phyloP scores from a whole-genome alignment of 2,113 vertebrate genomes.

The Marmota flaviventris region DNA sequence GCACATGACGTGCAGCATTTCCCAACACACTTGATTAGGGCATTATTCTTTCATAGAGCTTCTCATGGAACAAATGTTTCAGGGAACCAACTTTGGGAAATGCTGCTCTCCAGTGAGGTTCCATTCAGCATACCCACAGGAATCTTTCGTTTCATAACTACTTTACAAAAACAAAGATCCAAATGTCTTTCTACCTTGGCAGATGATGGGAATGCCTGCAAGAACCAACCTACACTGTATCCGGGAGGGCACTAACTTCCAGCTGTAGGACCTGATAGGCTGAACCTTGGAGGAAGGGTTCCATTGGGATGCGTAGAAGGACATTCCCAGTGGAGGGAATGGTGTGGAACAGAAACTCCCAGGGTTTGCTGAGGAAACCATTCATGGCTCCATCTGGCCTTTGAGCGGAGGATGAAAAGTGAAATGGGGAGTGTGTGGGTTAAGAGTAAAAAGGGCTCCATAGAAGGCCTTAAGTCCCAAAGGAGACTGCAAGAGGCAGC shows the following conservation, averaged over 20 bases:
- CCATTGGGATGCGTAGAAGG: not conserved
- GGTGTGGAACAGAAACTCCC: not conserved
- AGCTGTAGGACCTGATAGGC: not conserved
- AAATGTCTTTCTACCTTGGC: not conserved
- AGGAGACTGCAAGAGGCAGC: not conserved
- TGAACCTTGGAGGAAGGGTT: not conserved
- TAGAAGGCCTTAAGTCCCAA: not conserved
- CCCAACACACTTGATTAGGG: not conserved
- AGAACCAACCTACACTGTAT: not conserved
- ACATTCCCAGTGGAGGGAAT: fast-evolving
- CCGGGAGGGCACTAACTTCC: not conserved
- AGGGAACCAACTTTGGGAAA: not conserved
- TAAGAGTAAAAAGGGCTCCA: not conserved
- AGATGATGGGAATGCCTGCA: not conserved
- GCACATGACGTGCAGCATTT: fast-evolving
- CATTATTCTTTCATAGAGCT: not conserved
- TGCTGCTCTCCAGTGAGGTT: not conserved
- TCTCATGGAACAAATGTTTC: fast-evolving
- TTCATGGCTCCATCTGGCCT: not conserved
- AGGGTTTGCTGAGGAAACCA: not conserved
- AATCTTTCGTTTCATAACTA: not conserved
- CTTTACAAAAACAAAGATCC: not conserved
- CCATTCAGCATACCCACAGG: not conserved
- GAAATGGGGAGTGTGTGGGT: not conserved
- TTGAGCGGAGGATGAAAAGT: not conserved